These are phyloP conservation scores for Ficedula albicollis DNA, from an alignment of 2,797 vertebrate species.

Conservation along the genomic window DNA sequence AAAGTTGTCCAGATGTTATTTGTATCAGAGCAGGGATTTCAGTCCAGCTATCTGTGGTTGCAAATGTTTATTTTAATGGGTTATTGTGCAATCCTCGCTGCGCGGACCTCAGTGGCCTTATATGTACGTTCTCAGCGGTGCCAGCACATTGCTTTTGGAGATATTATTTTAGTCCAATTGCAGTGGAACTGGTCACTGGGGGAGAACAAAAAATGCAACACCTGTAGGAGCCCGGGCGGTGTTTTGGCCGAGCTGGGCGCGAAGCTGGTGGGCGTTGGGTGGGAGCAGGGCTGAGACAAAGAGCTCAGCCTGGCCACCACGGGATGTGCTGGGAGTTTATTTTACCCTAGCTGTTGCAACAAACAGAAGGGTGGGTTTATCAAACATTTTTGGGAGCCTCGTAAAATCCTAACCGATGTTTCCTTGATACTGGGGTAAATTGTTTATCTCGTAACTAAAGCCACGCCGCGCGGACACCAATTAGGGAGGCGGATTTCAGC, in stretches of 20 bases:
- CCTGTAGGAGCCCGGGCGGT: conserved; percentile 70
- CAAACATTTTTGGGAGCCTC: conserved; percentile 62
- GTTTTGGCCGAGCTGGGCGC: conserved; percentile 33
- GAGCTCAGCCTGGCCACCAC: conserved; percentile 42
- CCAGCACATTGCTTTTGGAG: conserved; percentile 77
- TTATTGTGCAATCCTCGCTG: conserved; percentile 81
- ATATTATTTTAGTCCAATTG: conserved; percentile 61
- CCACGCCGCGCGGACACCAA: not conserved
- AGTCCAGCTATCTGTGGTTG: conserved; percentile 83
- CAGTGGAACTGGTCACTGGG: conserved; percentile 67
- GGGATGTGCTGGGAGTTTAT: conserved; percentile 63
- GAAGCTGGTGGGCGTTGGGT: conserved; percentile 11
- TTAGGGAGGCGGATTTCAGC: not conserved
- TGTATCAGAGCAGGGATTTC: conserved; percentile 83
- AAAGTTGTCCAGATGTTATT: conserved; percentile 89
- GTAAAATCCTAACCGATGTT: conserved; percentile 58
- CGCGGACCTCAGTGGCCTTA: conserved; percentile 77
- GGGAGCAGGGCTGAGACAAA: conserved; percentile 52
- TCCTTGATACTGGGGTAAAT: conserved; percentile 61
- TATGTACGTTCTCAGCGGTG: conserved; percentile 73
- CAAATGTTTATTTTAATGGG: conserved; percentile 86
- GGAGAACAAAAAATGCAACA: conserved; percentile 70
- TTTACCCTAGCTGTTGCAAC: conserved; percentile 57
- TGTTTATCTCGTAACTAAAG: conserved; percentile 71
- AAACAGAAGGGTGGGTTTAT: conserved; percentile 58